phyloP scores from a whole-genome alignment of 2,113 vertebrate species.

The Pachypanchax playfairii region DNA sequence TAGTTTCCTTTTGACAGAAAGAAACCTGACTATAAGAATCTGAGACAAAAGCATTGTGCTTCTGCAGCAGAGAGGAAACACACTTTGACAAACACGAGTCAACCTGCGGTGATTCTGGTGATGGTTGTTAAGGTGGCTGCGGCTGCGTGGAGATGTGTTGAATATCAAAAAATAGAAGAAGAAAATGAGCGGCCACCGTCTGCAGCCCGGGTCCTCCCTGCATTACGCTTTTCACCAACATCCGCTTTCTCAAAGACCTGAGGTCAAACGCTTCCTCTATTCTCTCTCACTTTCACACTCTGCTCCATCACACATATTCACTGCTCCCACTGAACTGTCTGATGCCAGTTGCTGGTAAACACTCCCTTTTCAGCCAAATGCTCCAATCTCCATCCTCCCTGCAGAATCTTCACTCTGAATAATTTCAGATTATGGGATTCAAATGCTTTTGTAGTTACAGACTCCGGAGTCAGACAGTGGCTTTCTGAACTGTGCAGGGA shows the following conservation, averaged over 20 bases:
- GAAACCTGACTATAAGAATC: constrained; percentile 15
- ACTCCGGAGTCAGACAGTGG: constrained; percentile 18
- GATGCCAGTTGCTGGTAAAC: constrained; percentile 40
- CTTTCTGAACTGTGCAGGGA: constrained; percentile 44
- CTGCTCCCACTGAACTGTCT: constrained; percentile 35
- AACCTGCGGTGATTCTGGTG: constrained; percentile 74
- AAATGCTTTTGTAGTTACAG: constrained; percentile 23
- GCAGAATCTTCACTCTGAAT: constrained; percentile 12
- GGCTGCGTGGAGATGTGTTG: constrained; percentile 53
- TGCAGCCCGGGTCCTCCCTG: constrained; percentile 31
- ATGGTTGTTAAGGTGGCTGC: constrained; percentile 77
- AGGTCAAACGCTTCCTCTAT: constrained; percentile 75
- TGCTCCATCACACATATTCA: constrained; percentile 37
- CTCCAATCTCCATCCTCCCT: constrained; percentile 24
- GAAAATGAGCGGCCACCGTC: constrained; percentile 27
- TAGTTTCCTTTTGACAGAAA: constrained; percentile 22
- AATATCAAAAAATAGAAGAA: constrained; percentile 37
- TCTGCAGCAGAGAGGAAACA: constrained; percentile 35
- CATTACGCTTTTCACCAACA: constrained; percentile 63
- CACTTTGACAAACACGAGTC: constrained; percentile 80
- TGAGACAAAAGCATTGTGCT: constrained; percentile 2
- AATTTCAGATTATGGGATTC: constrained; percentile 23
- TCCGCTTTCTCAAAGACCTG: constrained; percentile 74
- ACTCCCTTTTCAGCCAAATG: constrained; percentile 41
- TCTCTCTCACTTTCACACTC: constrained; percentile 77